Evolutionary conservation across 2,113 vertebrate genomes (phyloP), one percentile per base, ranked within the genome.

Genomic region (Phalacrocorax aristotelis): DNA sequence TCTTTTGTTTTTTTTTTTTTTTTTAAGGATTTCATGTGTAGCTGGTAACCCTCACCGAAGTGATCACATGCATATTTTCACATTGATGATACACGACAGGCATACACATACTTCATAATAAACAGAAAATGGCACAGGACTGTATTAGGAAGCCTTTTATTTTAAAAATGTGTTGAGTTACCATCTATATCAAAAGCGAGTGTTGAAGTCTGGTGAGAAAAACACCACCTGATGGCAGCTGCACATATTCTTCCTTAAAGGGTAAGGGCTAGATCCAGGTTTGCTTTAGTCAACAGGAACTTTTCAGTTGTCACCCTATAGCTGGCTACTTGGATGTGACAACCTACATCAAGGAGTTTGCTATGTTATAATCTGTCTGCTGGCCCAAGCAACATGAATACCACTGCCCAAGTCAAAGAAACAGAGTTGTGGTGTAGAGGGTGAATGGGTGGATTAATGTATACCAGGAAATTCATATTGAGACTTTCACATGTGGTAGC

Each of bases 371-470:
- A 30, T 13, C 18, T 57, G 27, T 34, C 62, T 79, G 58, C 62
- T 72, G 48, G 38, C 44, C 52, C 29, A 58, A 38, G 44, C 25
- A 7, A 5, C 17, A 17, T 0, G 0, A 54, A n/a, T 26, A 20
- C 20, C 29, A 15, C 68, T 83, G 58, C 36, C 38, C 10, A 30
- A 27, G 36, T 32, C 34, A 84, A 57, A 71, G 74, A 32, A 78
- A 46, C 6, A 58, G 36, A 30, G 17, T 11, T 42, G 34, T 29
- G 29, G 15, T 36, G 9, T 26, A n/a, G 58, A 40, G 46, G 36
- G n/a, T 6, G 30, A 80, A n/a, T 5, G 23, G 9, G 2, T 64
- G 54, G 11, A 23, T 57, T 15, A 34, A 52, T 27, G 40, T 68
- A 36, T 36, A 34, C 32, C 32, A 48, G 22, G 58, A 68, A 75